Conservation (phyloP, 1,140 invertebrate genomes). For the Ooceraea biroi region DNA sequence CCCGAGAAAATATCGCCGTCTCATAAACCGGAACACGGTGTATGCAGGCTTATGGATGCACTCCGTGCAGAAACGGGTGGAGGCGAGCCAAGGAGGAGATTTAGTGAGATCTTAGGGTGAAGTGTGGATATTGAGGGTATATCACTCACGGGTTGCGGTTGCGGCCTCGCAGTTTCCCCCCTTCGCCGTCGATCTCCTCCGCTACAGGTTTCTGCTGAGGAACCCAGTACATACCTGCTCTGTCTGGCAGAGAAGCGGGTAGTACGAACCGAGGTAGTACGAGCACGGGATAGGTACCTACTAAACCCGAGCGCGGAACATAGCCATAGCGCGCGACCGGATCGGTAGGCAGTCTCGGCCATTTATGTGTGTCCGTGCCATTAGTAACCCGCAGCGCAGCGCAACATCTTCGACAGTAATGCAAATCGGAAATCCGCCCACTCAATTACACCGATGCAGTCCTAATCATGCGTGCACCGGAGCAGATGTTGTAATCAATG, state of each 20-base stretch:
- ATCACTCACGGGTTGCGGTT: constrained; percentile 82
- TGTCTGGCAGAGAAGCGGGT: no score
- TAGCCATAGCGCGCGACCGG: background rate
- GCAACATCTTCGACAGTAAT: constrained; percentile 77
- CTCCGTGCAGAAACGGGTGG: constrained; percentile 54
- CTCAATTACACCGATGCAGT: constrained; percentile 78
- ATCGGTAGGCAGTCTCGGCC: constrained; percentile 64
- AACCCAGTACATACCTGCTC: constrained; percentile 69
- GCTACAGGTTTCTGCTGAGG: constrained; percentile 59
- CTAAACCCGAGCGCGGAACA: constrained; percentile 23
- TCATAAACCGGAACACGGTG: constrained; percentile 71
- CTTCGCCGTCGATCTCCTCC: constrained; percentile 26
- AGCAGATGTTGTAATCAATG: constrained; percentile 73
- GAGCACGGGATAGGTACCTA: constrained; percentile 37
- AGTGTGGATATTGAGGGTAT: constrained; percentile 84
- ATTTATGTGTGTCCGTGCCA: constrained; percentile 73
- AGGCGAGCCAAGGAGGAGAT: constrained; percentile 77
- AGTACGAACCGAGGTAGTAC: no score
- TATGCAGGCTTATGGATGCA: constrained; percentile 68
- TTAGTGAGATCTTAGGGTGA: constrained; percentile 83
- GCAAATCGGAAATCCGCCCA: constrained; percentile 81
- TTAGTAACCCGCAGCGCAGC: constrained; percentile 67
- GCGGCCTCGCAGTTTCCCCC: constrained; percentile 49
- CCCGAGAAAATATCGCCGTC: constrained; percentile 67
- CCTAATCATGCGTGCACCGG: constrained; percentile 76